Evolutionary conservation across 1,140 invertebrate genomes (phyloP).

Genomic region (Archegozetes longisetosus): DNA sequence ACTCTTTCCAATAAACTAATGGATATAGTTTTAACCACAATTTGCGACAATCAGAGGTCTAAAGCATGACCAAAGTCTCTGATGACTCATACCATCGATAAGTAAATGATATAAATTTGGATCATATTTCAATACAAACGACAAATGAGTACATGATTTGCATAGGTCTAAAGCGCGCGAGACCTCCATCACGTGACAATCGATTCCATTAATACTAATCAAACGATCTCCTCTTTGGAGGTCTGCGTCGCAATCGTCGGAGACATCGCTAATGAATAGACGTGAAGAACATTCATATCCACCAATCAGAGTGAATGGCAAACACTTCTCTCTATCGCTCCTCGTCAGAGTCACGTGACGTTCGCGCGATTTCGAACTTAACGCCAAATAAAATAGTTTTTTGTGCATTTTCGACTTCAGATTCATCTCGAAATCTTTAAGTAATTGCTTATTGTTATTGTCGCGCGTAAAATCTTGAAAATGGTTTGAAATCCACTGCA

Average conservation of each 20-base stretch:
- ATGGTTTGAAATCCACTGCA: conserved; percentile 98
- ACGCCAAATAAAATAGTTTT: conserved; percentile 80
- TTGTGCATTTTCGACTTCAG: conserved; percentile 31
- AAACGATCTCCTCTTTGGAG: conserved; percentile 92
- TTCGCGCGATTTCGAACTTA: conserved; percentile 82
- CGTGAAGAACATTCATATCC: conserved; percentile 76
- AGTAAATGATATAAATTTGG: conserved; percentile 9
- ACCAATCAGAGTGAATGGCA: conserved; percentile 82
- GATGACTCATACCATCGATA: conserved; percentile 11
- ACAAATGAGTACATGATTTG: conserved; percentile 80
- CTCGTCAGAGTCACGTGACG: conserved; percentile 77
- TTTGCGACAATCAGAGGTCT: no score
- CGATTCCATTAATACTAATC: conserved; percentile 91
- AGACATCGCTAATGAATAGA: conserved; percentile 54
- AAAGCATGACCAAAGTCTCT: no score
- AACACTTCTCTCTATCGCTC: conserved; percentile 65
- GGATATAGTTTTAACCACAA: no score
- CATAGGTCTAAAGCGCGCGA: conserved; percentile 80
- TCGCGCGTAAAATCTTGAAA: conserved; percentile 86
- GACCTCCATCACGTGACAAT: conserved; percentile 78
- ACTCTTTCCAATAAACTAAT: no score
- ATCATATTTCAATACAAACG: conserved; percentile 95
- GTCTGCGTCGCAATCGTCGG: not conserved
- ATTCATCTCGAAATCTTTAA: conserved; percentile 27
- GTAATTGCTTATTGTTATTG: conserved; percentile 3